Conservation (phyloP, 2,888 invertebrate genomes). For the Ophion slaviceki region DNA sequence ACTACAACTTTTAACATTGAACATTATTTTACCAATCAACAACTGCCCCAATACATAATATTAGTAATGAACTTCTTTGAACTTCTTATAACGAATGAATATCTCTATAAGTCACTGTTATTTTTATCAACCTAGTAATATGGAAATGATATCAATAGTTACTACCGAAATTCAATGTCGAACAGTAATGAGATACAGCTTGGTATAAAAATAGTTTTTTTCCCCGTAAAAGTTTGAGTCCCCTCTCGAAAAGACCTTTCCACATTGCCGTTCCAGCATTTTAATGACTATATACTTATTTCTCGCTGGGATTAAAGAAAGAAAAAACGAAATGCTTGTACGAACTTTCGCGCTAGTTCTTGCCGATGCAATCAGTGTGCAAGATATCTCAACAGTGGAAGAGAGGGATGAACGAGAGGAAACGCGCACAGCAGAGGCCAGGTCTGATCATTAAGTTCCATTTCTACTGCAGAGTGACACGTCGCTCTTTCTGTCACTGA, state of each 20-base stretch:
- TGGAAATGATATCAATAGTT: not conserved
- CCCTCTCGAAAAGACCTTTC: not conserved
- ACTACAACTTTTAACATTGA: not conserved
- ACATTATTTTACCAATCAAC: not conserved
- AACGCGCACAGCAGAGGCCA: not conserved
- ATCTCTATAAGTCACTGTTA: not conserved
- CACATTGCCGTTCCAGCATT: conserved; percentile 31
- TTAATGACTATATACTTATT: conserved; percentile 49
- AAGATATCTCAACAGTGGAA: conserved; percentile 41
- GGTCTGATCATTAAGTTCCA: conserved; percentile 53
- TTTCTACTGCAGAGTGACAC: conserved; percentile 48
- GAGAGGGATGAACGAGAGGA: conserved; percentile 20
- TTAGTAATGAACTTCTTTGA: not conserved
- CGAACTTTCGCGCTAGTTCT: conserved; percentile 43
- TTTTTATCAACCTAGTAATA: not conserved
- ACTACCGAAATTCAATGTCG: not conserved
- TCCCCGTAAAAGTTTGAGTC: not conserved
- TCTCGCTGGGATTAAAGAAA: conserved; percentile 12
- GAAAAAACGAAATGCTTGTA: conserved; percentile 23
- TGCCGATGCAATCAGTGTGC: conserved; percentile 53
- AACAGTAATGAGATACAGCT: not conserved
- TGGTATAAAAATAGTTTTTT: not conserved
- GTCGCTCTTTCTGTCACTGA: conserved; percentile 15
- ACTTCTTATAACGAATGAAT: not conserved
- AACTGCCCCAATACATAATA: not conserved